Percentiles rank a stretch among this genome's conserved stretches.
These are phyloP conservation scores for Drosophila acutilabella DNA, from an alignment of 2,888 invertebrate genomes.

Conservation along the genomic window DNA sequence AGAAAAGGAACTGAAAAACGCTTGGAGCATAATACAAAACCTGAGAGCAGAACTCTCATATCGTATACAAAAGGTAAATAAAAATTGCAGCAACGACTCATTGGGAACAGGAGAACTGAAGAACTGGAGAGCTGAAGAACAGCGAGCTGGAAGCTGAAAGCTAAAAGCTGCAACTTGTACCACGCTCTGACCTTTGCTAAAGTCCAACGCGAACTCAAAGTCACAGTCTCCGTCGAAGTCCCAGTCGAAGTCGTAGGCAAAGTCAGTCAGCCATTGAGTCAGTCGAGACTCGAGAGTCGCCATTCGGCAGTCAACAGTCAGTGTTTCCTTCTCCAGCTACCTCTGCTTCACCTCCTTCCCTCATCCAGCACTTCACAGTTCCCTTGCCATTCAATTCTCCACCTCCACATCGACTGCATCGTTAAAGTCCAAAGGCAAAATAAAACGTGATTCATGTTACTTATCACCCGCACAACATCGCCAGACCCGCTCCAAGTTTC, in stretches of 20 bases:
- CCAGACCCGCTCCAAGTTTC: conserved; percentile 28
- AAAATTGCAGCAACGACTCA: conserved; percentile 66
- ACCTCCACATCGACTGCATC: conserved; percentile 56
- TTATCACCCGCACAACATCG: conserved; percentile 80
- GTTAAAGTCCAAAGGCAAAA: conserved; percentile 80
- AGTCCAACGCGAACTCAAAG: conserved; percentile 33
- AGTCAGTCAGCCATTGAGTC: conserved; percentile 73
- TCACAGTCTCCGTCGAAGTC: conserved; percentile 25
- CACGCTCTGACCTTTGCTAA: conserved; percentile 68
- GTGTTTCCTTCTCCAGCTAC: conserved; percentile 20
- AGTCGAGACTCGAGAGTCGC: conserved; percentile 43
- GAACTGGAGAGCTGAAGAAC: too few species aligned
- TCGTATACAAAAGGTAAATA: conserved; percentile 74
- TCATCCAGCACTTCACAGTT: conserved; percentile 1
- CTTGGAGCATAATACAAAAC: conserved; percentile 56
- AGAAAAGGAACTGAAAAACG: conserved; percentile 44
- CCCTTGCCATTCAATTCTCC: conserved; percentile 5
- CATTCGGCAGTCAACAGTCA: conserved; percentile 15
- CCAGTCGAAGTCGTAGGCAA: conserved; percentile 26
- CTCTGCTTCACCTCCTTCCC: not conserved
- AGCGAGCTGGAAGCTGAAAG: conserved; percentile 4
- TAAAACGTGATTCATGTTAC: conserved; percentile 82
- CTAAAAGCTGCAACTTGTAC: conserved; percentile 42
- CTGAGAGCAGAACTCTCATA: conserved; percentile 58
- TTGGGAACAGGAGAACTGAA: conserved; percentile 39